Evolutionary conservation across 2,113 vertebrate species (phyloP), one percentile per base, ranked within the genome.

Genomic region (Dipodomys merriami): DNA sequence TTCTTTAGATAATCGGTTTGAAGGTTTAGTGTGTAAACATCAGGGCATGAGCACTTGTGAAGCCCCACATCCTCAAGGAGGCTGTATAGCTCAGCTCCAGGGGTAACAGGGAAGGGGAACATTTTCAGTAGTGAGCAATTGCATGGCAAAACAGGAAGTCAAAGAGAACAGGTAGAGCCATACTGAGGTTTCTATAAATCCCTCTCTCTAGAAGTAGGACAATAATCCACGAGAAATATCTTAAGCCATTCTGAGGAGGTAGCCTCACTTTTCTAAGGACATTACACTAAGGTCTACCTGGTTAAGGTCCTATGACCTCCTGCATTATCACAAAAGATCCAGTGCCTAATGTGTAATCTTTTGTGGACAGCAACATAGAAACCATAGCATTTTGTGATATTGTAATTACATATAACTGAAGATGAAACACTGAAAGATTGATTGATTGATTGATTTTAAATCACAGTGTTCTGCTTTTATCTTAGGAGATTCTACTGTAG

Each of bases 121-220:
- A 13, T 30, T 29, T 5, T 1, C 5, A 7, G 30, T 2, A 39
- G 23, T 30, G 25, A 46, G 33, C 12, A 2, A 33, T 64, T 9
- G n/a, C 65, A 15, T 13, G 35, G 9, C 6, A 44, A 33, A 39
- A 57, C 2, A 25, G 9, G n/a, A 44, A 84, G 12, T 10, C 13
- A n/a, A 76, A 33, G 18, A 44, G 20, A 44, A 62, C 13, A 7
- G 12, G 8, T 6, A 57, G 25, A 27, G 13, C 1, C 16, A 67
- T 20, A 7, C 46, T 35, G 30, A 29, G 18, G 25, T 8, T n/a
- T 83, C 30, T 27, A n/a, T 29, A n/a, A 60, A 69, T 2, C 60
- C 2, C 23, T 1, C 11, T 39, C 0, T 16, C 2, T 11, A 71
- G 35, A 62, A 33, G 20, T 1, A 60, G n/a, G 1, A 15, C 27